Evolutionary conservation across 2,797 vertebrate species (phyloP).

Genomic region (Dermochelys coriacea): DNA sequence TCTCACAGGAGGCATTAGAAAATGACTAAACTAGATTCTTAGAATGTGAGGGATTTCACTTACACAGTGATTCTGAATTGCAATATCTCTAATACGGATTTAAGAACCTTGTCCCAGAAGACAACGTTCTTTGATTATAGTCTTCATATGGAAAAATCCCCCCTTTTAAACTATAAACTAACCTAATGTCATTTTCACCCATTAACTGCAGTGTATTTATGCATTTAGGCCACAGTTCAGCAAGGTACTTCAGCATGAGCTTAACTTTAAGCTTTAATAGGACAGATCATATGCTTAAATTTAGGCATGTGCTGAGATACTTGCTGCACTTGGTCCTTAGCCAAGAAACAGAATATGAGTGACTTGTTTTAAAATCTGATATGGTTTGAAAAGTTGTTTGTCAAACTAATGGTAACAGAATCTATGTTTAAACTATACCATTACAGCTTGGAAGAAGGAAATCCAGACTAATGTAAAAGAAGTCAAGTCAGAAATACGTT

Average conservation of each 20-base stretch:
- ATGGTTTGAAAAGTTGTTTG: background rate
- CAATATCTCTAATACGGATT: background rate
- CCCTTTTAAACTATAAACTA: background rate
- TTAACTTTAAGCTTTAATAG: background rate
- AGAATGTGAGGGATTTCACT: background rate
- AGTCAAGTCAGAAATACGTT: background rate
- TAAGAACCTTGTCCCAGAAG: background rate
- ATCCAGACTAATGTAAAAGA: background rate
- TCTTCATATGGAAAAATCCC: background rate
- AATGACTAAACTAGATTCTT: background rate
- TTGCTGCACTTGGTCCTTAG: background rate
- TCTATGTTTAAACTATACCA: background rate
- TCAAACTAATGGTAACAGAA: background rate
- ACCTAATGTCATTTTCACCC: background rate
- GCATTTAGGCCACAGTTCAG: background rate
- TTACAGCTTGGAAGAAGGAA: background rate
- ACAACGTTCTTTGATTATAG: background rate
- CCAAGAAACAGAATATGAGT: background rate
- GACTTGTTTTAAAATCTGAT: background rate
- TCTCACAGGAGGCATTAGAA: background rate
- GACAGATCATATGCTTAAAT: background rate
- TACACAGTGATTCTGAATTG: background rate
- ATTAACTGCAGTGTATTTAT: rapidly evolving
- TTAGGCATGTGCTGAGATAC: background rate
- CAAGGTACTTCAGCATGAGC: background rate